Conservation (phyloP, 2,113 vertebrate genomes). For the Gavia stellata region DNA sequence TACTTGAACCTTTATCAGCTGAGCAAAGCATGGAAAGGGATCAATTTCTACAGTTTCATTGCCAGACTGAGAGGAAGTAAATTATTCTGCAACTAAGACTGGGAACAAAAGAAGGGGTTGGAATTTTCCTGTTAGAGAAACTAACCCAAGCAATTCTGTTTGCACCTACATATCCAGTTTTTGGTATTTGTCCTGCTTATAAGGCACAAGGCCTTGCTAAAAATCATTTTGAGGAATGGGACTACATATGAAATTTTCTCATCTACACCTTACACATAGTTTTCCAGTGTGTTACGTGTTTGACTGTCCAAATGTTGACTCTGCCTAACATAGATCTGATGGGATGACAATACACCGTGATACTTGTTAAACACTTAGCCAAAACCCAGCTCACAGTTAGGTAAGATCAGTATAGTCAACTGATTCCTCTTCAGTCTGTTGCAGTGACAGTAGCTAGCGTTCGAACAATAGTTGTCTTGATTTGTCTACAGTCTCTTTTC, state of each 20-base stretch:
- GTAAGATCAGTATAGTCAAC: background rate
- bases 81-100: background rate
- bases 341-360: background rate
- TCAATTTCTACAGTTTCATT: background rate
- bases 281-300: background rate
- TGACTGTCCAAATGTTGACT: background rate
- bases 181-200: accelerated
- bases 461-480: background rate
- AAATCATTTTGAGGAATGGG: background rate
- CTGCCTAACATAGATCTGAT: background rate
- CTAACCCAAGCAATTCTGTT: background rate
- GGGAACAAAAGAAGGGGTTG: background rate
- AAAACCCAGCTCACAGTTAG: background rate
- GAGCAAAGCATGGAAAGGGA: background rate
- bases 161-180: background rate
- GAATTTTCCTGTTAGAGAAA: background rate
- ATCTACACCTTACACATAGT: accelerated
- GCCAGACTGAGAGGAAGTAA: background rate
- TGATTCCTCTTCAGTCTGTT: background rate
- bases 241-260: background rate
- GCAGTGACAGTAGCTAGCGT: background rate
- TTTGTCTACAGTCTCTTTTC: background rate
- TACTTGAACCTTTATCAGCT: background rate
- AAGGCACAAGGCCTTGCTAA: background rate
- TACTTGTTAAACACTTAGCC: background rate